phyloP scores from a whole-genome alignment of 1,140 invertebrate species.

The Chironomus tepperi region DNA sequence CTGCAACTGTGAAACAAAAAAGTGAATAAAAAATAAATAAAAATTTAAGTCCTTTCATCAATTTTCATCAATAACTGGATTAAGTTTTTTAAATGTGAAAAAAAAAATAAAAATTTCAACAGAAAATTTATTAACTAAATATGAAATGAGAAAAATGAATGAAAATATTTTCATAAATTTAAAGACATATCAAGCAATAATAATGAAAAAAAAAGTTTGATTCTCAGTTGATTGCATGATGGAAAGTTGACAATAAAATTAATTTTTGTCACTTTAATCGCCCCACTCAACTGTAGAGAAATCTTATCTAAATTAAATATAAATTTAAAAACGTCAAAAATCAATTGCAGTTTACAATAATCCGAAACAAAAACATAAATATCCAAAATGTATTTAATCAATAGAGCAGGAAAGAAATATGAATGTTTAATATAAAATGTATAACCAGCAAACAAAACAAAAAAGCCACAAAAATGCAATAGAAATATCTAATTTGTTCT shows the following conservation, averaged over 20 bases:
- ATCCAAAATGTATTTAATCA: not conserved
- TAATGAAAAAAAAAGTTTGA: constrained; percentile 28
- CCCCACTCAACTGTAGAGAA: too few species aligned
- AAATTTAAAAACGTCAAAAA: not conserved
- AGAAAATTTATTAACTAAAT: constrained; percentile 12
- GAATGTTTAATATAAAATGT: not conserved
- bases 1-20: constrained; percentile 28
- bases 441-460: not conserved
- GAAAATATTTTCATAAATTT: not conserved
- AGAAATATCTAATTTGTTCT: constrained; percentile 22
- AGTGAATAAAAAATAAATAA: not conserved
- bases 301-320: too few species aligned
- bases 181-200: constrained; percentile 18
- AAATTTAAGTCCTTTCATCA: not conserved
- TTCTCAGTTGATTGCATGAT: constrained; percentile 32
- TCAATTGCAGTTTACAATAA: constrained; percentile 4
- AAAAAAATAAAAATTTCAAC: not conserved
- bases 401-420: not conserved
- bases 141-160: not conserved
- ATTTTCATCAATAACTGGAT: constrained; percentile 1
- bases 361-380: too few species aligned
- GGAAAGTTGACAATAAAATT: not conserved
- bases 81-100: constrained; percentile 5
- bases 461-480: constrained; percentile 19
- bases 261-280: too few species aligned